Evolutionary conservation across 2,888 invertebrate species (phyloP).

Genomic region (Sabatieria punctata): DNA sequence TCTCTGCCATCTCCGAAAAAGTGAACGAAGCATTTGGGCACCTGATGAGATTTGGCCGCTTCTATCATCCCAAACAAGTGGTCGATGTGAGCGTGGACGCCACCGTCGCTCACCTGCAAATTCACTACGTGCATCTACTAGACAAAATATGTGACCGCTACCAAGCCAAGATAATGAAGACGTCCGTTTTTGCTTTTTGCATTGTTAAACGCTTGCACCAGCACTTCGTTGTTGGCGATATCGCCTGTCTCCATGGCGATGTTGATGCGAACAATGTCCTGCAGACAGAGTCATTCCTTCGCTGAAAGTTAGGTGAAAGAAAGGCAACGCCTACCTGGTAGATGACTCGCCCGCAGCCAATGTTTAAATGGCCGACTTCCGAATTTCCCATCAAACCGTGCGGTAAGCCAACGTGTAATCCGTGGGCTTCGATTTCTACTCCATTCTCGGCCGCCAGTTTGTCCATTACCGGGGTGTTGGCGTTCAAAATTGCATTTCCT

Average conservation of each 20-base stretch:
- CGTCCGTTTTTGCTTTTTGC: constrained; percentile 33
- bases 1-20: constrained; percentile 36
- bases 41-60: constrained; percentile 32
- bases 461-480: constrained; percentile 36
- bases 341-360: constrained; percentile 36
- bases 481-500: constrained; percentile 35
- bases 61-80: constrained; percentile 34
- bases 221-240: constrained; percentile 29
- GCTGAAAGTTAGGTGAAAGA: not conserved
- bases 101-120: constrained; percentile 32
- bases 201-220: constrained; percentile 31
- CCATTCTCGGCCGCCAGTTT: constrained; percentile 28
- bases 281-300: not conserved
- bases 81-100: constrained; percentile 36
- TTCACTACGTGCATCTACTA: no score
- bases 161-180: constrained; percentile 36
- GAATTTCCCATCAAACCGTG: constrained; percentile 38
- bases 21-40: constrained; percentile 34
- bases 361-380: constrained; percentile 38
- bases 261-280: constrained; percentile 37
- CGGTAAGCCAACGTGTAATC: constrained; percentile 35
- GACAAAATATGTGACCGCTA: no score
- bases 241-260: constrained; percentile 24
- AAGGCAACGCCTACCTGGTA: no score
- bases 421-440: constrained; percentile 33